Evolutionary conservation across 2,797 vertebrate species (phyloP), one percentile per base, ranked within the genome.

Genomic region (Linurgus olivaceus): DNA sequence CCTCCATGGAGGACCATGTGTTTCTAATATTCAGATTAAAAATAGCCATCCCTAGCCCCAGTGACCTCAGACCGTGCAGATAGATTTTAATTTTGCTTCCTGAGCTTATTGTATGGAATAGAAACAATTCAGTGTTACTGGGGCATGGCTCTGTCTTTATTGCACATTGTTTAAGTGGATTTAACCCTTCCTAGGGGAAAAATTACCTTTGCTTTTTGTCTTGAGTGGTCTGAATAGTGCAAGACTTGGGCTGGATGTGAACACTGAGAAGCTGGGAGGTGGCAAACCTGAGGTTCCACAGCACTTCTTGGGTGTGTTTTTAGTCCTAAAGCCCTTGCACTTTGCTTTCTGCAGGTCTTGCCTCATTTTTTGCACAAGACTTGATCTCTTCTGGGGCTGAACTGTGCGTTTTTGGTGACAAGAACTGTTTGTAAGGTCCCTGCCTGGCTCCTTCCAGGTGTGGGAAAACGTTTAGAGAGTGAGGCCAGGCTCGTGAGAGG

Each of bases 31-130:
- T 79, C 52, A 7, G 21, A 38, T 88, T 84, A 79, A 40, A 88
- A 93, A 76, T 74, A 94, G 84, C 63, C 42, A 40, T 61, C 74
- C 38, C 1, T 33, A 28, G 88, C 77, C 52, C 11, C 15, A 23
- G 83, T 82, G 93, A 90, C 79, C 83, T 92, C 77, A 59, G 75
- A 13, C 31, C 31, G 18, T 2, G 45, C 62, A 77, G 71, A 78
- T 38, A 84, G 70, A 24, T 73, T 95, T 95, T 85, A 80, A 77
- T 88, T 94, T 81, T 84, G 71, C 70, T 93, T 78, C 76, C 63
- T 0, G 2, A 65, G 73, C 47, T 92, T 91, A 35, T 48, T 78
- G 61, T 50, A 7, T 10, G 10, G 67, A 57, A 25, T 31, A 57
- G 67, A 67, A 96, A 70, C 4, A 5, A 15, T 87, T n/a, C 51